Evolutionary conservation across 2,888 invertebrate species (phyloP).

Genomic region (Apodemia hepburni): DNA sequence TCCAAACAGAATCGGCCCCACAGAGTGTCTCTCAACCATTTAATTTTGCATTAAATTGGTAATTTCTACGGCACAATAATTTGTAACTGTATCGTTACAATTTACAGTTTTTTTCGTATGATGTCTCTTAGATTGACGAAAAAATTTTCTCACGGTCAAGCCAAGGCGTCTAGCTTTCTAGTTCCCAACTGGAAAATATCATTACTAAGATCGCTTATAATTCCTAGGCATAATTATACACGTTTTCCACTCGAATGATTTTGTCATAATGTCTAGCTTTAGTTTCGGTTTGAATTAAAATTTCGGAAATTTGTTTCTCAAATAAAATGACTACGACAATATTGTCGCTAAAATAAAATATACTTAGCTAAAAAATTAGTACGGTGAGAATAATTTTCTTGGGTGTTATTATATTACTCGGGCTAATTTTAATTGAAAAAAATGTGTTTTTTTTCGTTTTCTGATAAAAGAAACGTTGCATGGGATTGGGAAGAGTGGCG

Average conservation of each 20-base stretch:
- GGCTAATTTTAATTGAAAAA: too few relatives aligned
- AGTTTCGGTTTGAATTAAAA: constrained; percentile 23
- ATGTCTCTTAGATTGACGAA: constrained; percentile 37
- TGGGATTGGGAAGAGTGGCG: too few relatives aligned
- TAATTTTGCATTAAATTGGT: constrained; percentile 73
- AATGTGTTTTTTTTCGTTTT: too few relatives aligned
- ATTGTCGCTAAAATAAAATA: too few relatives aligned
- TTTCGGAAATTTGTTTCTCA: neutral
- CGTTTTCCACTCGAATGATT: constrained; percentile 30
- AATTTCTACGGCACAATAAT: constrained; percentile 77
- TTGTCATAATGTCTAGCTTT: constrained; percentile 31
- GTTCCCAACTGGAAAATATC: constrained; percentile 48
- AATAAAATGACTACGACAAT: neutral
- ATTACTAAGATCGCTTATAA: constrained; percentile 11
- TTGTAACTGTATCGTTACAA: constrained; percentile 67
- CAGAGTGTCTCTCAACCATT: constrained; percentile 63
- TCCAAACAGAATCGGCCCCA: constrained; percentile 68
- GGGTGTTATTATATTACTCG: too few relatives aligned
- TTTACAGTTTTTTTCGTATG: constrained; percentile 59
- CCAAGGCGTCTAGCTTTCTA: constrained; percentile 61
- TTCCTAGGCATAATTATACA: constrained; percentile 26
- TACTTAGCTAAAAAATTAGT: too few relatives aligned
- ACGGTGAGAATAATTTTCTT: too few relatives aligned
- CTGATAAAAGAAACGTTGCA: too few relatives aligned
- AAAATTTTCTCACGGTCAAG: constrained; percentile 70